Conservation (phyloP, 2,113 vertebrate species). For the Atractosteus spatula region DNA sequence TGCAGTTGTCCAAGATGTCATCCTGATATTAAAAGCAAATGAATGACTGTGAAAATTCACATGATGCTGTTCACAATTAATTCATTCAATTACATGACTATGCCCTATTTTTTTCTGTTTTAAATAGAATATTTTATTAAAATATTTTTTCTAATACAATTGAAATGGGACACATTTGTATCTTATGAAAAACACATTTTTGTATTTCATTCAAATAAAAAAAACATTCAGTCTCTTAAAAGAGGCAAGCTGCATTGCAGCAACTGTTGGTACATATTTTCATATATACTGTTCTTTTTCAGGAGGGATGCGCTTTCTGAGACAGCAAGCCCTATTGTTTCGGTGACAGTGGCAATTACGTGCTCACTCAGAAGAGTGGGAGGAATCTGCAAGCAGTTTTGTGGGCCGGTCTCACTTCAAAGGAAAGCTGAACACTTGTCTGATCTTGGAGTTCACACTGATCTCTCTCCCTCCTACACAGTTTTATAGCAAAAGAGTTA, state of each 20-base stretch:
- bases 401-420: not conserved
- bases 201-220: too few relatives aligned
- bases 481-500: slow-evolving; percentile 1
- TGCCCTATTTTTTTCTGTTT: too few relatives aligned
- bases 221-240: not conserved
- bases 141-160: too few relatives aligned
- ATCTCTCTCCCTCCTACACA: not conserved
- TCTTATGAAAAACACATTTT: too few relatives aligned
- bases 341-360: not conserved
- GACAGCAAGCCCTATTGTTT: slow-evolving; percentile 7
- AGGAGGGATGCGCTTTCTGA: not conserved
- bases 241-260: slow-evolving; percentile 6
- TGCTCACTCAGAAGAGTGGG: not conserved
- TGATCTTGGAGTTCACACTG: slow-evolving; percentile 6
- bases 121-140: too few relatives aligned
- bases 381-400: not conserved
- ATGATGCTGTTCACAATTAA: too few relatives aligned
- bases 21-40: too few relatives aligned
- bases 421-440: not conserved
- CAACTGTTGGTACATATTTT: slow-evolving; percentile 1
- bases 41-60: too few relatives aligned
- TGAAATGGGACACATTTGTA: too few relatives aligned
- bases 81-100: too few relatives aligned
- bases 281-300: not conserved
- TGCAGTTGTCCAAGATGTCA: too few relatives aligned